These are phyloP conservation scores for Chitala chitala DNA, from an alignment of 2,113 vertebrate genomes.

Conservation along the genomic window DNA sequence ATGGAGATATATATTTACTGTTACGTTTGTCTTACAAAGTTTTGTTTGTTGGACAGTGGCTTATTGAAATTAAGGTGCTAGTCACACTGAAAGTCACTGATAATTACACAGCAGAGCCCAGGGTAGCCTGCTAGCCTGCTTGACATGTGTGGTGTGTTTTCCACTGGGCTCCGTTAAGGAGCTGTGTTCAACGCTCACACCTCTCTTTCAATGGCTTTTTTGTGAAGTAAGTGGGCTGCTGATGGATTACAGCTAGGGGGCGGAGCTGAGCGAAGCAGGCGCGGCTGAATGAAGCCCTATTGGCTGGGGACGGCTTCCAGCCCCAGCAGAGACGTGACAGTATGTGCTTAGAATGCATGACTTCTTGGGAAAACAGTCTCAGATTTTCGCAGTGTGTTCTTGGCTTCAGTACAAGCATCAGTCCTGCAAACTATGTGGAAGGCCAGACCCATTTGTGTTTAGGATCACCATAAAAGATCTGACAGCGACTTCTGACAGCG, in stretches of 20 bases:
- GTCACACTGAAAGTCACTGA: too few species aligned
- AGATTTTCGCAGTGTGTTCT: not conserved
- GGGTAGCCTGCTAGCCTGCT: too few species aligned
- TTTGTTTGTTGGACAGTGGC: too few species aligned
- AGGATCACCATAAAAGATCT: not conserved
- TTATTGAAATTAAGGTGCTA: too few species aligned
- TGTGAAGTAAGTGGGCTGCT: slow-evolving; percentile 25
- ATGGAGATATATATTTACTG: too few species aligned
- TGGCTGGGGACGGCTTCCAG: slow-evolving; percentile 13
- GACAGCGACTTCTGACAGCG: not conserved
- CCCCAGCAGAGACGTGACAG: slow-evolving; percentile 2
- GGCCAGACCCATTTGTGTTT: not conserved
- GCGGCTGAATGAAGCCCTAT: slow-evolving; percentile 21
- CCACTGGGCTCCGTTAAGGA: too few species aligned
- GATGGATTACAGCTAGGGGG: slow-evolving; percentile 12
- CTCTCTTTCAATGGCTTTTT: not conserved
- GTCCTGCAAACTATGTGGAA: not conserved
- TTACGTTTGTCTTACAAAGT: too few species aligned
- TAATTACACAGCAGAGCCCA: too few species aligned
- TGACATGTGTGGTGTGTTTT: too few species aligned
- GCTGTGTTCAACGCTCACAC: not conserved
- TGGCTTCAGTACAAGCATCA: not conserved
- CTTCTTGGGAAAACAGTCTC: slow-evolving; percentile 3
- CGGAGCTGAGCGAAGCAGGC: not conserved
- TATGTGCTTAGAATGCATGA: slow-evolving; percentile 9